Percentiles rank a stretch among this genome's conserved stretches.
Conservation (phyloP, 2,888 invertebrate species). For the Nematopogon swammerdamellus region DNA sequence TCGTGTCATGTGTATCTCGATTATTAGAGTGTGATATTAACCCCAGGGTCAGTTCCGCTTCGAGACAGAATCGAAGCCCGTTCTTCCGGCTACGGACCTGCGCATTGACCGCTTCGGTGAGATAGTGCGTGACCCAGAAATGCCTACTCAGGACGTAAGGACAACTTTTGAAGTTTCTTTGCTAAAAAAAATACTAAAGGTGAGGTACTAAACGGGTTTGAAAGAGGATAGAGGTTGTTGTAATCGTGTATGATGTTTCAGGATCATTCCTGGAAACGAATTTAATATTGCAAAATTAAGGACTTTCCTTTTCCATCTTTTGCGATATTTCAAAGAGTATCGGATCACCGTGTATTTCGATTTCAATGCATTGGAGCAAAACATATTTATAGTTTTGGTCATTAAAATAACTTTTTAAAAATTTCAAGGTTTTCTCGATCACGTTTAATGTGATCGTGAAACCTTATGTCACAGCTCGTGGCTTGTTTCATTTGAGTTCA, state of each 20-base stretch:
- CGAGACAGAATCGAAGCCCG: slow-evolving; percentile 77
- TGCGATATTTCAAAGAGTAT: no score
- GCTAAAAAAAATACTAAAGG: no score
- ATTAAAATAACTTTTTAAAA: no score
- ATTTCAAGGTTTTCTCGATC: no score
- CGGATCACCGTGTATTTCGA: no score
- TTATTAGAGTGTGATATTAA: neutral
- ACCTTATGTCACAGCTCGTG: no score
- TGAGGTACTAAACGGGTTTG: neutral
- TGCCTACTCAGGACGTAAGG: slow-evolving; percentile 60
- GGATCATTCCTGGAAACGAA: neutral
- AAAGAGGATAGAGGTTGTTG: neutral
- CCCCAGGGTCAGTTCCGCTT: slow-evolving; percentile 84
- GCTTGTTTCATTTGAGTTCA: no score
- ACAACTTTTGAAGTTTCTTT: neutral
- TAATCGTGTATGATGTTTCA: neutral
- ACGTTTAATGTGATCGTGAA: no score
- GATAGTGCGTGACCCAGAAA: slow-evolving; percentile 45
- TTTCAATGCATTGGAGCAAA: no score
- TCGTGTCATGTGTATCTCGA: neutral
- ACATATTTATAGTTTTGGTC: no score
- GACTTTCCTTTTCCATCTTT: neutral
- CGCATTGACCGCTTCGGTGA: slow-evolving; percentile 59
- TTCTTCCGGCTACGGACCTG: slow-evolving; percentile 71
- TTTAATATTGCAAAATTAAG: no score